Evolutionary conservation across 2,888 invertebrate species (phyloP).

Genomic region (Troilus luridus): DNA sequence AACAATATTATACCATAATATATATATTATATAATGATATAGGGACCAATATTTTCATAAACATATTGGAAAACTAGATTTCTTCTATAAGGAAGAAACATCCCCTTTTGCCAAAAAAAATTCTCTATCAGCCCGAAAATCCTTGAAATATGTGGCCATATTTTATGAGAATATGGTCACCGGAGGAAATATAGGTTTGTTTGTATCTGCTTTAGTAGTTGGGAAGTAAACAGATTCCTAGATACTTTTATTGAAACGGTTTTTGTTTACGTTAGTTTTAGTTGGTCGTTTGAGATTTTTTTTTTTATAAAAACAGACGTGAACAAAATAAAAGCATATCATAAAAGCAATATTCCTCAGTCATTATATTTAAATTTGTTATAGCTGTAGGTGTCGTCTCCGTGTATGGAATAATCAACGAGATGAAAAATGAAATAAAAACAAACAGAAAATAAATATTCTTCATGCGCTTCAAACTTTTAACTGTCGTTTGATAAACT

Average conservation of each 20-base stretch:
- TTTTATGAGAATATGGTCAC: constrained; percentile 30
- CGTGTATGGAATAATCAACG: neutral
- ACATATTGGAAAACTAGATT: neutral
- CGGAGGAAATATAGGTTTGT: constrained; percentile 12
- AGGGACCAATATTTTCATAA: neutral
- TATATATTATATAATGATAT: too few species aligned
- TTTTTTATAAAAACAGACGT: neutral
- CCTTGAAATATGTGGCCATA: constrained; percentile 29
- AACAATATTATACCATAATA: too few species aligned
- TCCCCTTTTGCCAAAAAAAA: neutral
- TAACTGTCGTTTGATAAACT: constrained; percentile 22
- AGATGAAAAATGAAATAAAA: neutral
- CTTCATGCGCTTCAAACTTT: neutral
- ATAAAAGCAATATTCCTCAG: neutral
- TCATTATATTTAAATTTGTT: neutral
- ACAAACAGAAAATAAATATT: constrained; percentile 2
- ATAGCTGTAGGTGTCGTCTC: neutral
- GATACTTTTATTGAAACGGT: neutral
- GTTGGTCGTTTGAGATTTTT: neutral
- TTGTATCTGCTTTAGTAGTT: neutral
- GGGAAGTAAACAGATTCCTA: neutral
- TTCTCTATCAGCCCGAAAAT: neutral
- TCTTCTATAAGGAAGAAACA: neutral
- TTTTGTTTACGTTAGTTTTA: neutral
- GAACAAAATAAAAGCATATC: neutral